phyloP scores from a whole-genome alignment of 2,797 vertebrate species.

The Carcharodon carcharias region DNA sequence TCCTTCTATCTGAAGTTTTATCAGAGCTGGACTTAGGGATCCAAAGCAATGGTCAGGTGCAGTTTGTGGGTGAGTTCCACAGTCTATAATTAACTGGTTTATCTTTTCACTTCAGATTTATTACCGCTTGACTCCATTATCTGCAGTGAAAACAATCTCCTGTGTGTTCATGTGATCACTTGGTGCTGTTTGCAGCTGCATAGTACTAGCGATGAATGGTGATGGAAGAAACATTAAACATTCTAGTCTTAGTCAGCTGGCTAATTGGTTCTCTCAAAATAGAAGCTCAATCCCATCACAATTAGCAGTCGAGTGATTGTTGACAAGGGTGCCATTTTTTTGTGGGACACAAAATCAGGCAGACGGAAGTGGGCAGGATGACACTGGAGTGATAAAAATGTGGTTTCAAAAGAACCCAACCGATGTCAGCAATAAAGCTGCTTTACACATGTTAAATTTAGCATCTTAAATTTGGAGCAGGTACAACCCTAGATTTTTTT shows the following conservation, averaged over 20 bases:
- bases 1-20: background rate
- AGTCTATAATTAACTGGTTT: background rate
- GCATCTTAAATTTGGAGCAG: background rate
- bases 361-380: background rate
- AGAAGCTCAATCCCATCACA: background rate
- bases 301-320: background rate
- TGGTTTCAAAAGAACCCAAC: background rate
- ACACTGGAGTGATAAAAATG: background rate
- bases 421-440: background rate
- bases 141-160: background rate
- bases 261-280: background rate
- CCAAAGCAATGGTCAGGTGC: background rate
- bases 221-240: background rate
- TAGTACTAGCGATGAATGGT: background rate
- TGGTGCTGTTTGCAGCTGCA: background rate
- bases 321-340: background rate
- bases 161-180: background rate
- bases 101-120: background rate
- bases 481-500: background rate
- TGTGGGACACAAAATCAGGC: background rate
- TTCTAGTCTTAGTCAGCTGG: background rate
- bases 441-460: background rate
- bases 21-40: background rate
- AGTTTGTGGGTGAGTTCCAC: background rate
- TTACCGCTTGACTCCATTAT: background rate